Evolutionary conservation across 2,797 vertebrate species (phyloP).

Genomic region (Sebastes iracundus): DNA sequence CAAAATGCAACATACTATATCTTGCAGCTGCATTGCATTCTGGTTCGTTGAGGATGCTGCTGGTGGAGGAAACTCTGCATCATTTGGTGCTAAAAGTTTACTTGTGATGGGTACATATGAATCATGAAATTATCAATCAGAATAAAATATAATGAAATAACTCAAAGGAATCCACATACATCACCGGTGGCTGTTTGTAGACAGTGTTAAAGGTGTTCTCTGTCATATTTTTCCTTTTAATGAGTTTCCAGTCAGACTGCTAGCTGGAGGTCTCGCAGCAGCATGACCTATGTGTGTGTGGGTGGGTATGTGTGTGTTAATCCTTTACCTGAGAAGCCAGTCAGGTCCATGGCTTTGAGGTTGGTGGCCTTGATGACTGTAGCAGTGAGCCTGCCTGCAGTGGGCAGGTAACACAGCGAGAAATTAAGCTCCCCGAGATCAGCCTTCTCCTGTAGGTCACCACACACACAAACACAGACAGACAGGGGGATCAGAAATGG

Average conservation of each 20-base stretch:
- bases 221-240: conserved; percentile 20
- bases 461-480: conserved; percentile 40
- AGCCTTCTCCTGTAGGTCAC: conserved; percentile 89
- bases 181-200: neutral
- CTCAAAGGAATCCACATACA: neutral
- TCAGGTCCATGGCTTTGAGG: conserved; percentile 96
- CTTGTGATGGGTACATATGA: neutral
- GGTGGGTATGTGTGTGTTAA: neutral
- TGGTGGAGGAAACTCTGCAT: neutral
- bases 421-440: conserved; percentile 95
- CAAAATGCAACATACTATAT: neutral
- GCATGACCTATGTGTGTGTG: neutral
- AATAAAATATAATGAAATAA: neutral
- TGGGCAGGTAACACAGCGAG: conserved; percentile 95
- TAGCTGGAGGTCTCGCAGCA: neutral
- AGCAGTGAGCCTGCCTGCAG: conserved; percentile 90
- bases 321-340: conserved; percentile 90
- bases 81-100: neutral
- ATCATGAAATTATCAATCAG: neutral
- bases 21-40: neutral
- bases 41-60: neutral
- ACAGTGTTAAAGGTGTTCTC: conserved; percentile 19
- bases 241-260: neutral
- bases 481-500: conserved; percentile 28
- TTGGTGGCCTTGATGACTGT: conserved; percentile 95